phyloP scores from a whole-genome alignment of 2,113 vertebrate genomes.

The Labrus mixtus region DNA sequence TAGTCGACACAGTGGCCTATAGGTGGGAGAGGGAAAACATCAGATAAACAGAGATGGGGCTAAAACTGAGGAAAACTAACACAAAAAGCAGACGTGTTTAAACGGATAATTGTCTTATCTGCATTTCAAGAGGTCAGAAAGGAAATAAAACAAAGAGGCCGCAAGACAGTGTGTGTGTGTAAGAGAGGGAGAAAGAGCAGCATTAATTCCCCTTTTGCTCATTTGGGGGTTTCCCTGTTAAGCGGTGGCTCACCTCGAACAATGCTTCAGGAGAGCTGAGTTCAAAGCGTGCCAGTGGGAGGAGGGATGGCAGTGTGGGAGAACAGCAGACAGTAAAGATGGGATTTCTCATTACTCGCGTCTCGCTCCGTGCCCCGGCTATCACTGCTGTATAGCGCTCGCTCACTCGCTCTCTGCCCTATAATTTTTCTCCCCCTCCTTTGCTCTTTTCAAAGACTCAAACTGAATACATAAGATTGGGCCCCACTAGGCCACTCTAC shows the following conservation, averaged over 20 bases:
- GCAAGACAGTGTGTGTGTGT: conserved; percentile 6
- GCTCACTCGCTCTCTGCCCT: conserved; percentile 55
- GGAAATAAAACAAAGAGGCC: conserved; percentile 31
- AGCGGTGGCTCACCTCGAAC: conserved; percentile 61
- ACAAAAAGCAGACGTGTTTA: conserved; percentile 7
- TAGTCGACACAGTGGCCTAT: conserved; percentile 1
- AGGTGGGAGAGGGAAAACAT: conserved; percentile 6
- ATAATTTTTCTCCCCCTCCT: conserved; percentile 57
- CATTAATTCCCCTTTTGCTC: conserved; percentile 46
- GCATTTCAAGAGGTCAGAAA: conserved; percentile 22
- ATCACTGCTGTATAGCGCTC: conserved; percentile 53
- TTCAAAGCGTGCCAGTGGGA: conserved; percentile 63
- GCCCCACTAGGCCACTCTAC: conserved; percentile 17
- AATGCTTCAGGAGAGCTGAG: conserved; percentile 46
- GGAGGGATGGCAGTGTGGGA: conserved; percentile 47
- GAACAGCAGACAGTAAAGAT: conserved; percentile 63
- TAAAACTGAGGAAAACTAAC: not conserved
- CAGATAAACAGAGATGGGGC: not conserved
- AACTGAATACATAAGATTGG: conserved; percentile 75
- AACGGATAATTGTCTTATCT: conserved; percentile 7
- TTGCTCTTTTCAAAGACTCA: conserved; percentile 51
- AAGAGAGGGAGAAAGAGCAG: not conserved
- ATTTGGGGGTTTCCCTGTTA: conserved; percentile 69
- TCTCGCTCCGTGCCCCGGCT: conserved; percentile 69
- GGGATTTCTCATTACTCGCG: conserved; percentile 79